Percentiles rank a stretch among this genome's conserved stretches.
Conservation (phyloP, 1,140 invertebrate species). For the Philotrypesis tridentata region DNA sequence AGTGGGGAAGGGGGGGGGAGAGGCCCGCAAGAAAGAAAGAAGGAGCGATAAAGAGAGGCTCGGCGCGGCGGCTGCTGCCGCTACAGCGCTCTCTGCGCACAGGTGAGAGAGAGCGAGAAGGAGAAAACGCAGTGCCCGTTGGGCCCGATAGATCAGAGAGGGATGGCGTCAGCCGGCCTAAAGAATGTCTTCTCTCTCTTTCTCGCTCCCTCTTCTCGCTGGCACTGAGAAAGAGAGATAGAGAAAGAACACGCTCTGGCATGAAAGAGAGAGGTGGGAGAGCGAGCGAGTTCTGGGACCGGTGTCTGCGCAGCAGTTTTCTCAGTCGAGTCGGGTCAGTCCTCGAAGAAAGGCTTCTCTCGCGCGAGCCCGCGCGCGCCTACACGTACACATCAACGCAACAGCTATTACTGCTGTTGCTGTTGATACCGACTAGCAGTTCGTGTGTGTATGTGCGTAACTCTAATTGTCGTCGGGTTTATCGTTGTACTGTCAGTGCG, state of each 20-base stretch:
- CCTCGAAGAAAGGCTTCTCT: constrained; percentile 64
- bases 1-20: constrained; percentile 11
- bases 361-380: constrained; percentile 51
- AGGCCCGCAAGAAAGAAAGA: constrained; percentile 8
- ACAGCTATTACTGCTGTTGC: not conserved
- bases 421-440: not conserved
- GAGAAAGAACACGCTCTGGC: not conserved
- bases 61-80: not conserved
- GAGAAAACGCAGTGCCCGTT: constrained; percentile 54
- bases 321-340: constrained; percentile 71
- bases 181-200: constrained; percentile 68
- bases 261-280: not conserved
- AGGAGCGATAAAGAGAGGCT: constrained; percentile 33
- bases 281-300: constrained; percentile 57
- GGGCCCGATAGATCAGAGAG: constrained; percentile 69
- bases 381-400: constrained; percentile 46
- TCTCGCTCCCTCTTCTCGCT: constrained; percentile 45
- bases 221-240: not conserved
- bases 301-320: constrained; percentile 52
- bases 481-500: not conserved
- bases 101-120: constrained; percentile 31
- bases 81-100: constrained; percentile 13
- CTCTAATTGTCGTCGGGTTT: not conserved
- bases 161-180: constrained; percentile 65
- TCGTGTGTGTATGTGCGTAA: not conserved